Percentiles rank a stretch among this genome's conserved stretches.
Evolutionary conservation across 2,888 invertebrate species (phyloP).

Genomic region (Lasioglossum villosulum): DNA sequence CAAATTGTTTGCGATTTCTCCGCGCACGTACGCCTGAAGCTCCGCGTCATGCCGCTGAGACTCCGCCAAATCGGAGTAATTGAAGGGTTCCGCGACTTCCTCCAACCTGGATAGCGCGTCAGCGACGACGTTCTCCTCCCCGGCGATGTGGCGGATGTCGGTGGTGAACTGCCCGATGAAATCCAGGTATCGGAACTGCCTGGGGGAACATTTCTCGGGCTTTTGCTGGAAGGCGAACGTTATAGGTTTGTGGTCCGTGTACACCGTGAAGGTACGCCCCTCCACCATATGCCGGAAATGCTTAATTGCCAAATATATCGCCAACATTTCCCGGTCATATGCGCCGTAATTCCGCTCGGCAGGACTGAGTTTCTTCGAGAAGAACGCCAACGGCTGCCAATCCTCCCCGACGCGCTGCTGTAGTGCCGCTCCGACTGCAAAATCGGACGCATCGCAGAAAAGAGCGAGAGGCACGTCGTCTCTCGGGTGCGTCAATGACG

Average conservation of each 20-base stretch:
- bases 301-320: no score
- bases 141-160: background rate
- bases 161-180: background rate
- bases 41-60: background rate
- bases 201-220: background rate
- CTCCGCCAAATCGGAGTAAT: no score
- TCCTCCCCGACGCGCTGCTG: no score
- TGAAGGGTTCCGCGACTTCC: background rate
- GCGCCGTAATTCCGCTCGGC: no score
- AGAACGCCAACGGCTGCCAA: no score
- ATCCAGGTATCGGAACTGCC: background rate
- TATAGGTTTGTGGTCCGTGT: background rate
- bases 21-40: background rate
- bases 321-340: no score
- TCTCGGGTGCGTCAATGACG: background rate
- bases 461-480: no score
- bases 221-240: background rate
- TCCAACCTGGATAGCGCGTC: background rate
- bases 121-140: background rate
- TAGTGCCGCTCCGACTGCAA: no score
- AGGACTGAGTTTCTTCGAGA: no score
- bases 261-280: background rate
- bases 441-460: no score
- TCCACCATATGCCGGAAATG: background rate
- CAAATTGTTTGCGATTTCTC: background rate